A percentile compares a stretch with the other conserved stretches of the same genome.
phyloP scores from a whole-genome alignment of 1,140 invertebrate species.

The Lordiphosa collinella region DNA sequence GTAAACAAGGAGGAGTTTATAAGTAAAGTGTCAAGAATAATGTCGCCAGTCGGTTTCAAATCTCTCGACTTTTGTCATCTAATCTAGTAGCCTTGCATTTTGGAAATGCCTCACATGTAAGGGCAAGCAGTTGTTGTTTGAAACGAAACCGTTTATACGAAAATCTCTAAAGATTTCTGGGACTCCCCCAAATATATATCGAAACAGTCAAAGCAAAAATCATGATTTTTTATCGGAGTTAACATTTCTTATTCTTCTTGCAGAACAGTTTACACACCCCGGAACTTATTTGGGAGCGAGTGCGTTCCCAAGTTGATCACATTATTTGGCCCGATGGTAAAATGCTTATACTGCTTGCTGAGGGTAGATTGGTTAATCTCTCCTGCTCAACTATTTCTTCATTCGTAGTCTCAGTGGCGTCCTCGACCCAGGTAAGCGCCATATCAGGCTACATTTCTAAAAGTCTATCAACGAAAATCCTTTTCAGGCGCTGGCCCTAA shows the following conservation, averaged over 20 bases:
- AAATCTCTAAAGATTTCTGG: too few species aligned
- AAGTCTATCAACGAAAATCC: background rate
- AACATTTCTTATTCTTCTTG: conserved; percentile 43
- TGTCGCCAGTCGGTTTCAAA: too few species aligned
- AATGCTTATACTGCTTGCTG: conserved; percentile 93
- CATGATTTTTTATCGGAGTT: background rate
- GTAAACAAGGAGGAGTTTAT: too few species aligned
- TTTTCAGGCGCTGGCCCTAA: conserved; percentile 89
- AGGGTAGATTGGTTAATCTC: conserved; percentile 96
- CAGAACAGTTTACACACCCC: conserved; percentile 95
- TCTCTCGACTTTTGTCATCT: too few species aligned
- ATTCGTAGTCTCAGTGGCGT: conserved; percentile 98
- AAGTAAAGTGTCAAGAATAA: too few species aligned
- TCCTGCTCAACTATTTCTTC: conserved; percentile 98
- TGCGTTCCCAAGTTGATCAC: conserved; percentile 97
- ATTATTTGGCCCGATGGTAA: conserved; percentile 97
- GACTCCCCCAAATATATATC: too few species aligned
- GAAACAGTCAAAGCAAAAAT: too few species aligned
- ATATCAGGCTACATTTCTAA: background rate
- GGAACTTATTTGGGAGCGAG: conserved; percentile 97
- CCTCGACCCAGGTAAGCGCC: conserved; percentile 86
- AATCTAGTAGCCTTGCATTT: too few species aligned
- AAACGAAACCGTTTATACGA: too few species aligned
- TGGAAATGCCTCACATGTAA: too few species aligned
- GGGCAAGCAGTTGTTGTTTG: too few species aligned